Base-by-base conservation (phyloP, 2,797 vertebrate species). In the Alcedo quadribrachys region DNA sequence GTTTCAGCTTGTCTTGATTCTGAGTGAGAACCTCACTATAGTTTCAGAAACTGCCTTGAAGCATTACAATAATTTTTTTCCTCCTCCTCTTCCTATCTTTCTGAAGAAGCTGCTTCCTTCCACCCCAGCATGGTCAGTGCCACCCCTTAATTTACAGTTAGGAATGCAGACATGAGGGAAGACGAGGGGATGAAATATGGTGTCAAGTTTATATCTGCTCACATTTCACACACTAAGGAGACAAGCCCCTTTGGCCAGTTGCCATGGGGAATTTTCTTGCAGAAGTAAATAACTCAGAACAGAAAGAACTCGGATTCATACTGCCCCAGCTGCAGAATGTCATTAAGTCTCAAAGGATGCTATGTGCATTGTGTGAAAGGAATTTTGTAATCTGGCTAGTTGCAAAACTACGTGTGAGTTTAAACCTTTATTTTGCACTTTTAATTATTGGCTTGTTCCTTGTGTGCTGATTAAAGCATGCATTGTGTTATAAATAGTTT, bases 271-370 rank as follows among this genome's bases (percentile, higher is more conserved):
- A 95, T 96, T 97, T 95, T 96, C 85, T 91, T 90, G 95, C 82
- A 81, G 93, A 93, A 97, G 92, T 95, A 97, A 95, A 96, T 94
- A 96, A 96, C 93, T 92, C 85, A 18, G 88, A 96, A 91, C 91
- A 96, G 95, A 97, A 94, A 92, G 94, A 93, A 86, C 86, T 83
- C 82, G 87, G 86, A 96, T 95, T 96, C 95, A 86, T 95, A 77
- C 91, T 95, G 76, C 61, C 87, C 96, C 97, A 97, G 97, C 96
- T 96, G 96, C 94, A 95, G 95, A 96, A 96, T 96, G 95, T 95
- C 97, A 97, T 96, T 97, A 96, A 95, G 85, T 96, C 96, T 97
- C 94, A 97, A 96, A 97, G 94, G 94, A 96, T 94, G 93, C 91
- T 96, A 95, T 94, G 94, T 94, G 89, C 83, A 85, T 94, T 94